Evolutionary conservation across 2,888 invertebrate genomes (phyloP), one percentile per base, ranked within the genome.

Genomic region (Oscheius sp.): DNA sequence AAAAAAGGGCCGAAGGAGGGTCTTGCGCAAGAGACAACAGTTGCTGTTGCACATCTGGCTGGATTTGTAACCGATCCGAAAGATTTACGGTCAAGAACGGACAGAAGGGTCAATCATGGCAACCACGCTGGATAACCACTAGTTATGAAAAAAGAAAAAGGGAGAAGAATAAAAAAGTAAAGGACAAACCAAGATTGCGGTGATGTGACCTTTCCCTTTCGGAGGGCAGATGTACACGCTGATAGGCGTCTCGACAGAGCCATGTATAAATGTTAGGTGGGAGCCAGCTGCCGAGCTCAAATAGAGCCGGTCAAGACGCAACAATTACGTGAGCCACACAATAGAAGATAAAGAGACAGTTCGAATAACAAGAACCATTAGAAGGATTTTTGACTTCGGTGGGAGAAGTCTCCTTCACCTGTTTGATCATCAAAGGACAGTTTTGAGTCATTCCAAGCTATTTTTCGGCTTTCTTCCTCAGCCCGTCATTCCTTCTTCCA

Each of bases 1-100:
- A 22, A 45, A 47, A 26, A 4, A 47, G 47, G 36, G 22, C 30
- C 28, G 24, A 54, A 54, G 28, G 28, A 32, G 20, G 5, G 14
- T 1, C 8, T 54, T 54, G 54, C 54, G 54, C 32, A 54, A 54
- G 26, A 9, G 33, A n/a, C n/a, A 33, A 33, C 54, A 54, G 54
- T 54, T 54, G 54, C 54, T 54, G 54, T 54, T 54, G 54, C 54
- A 22, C 54, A 54, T 54, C 54, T 54, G 54, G 54, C 33, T 17
- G 32, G 17, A 28, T 54, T 54, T 54, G 54, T 54, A 54, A 54
- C 17, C n/a, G 54, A 54, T 54, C 54, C 54, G 9, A 17, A 22
- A 33, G 54, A 54, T 33, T 54, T 54, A 54, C 54, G 54, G 54
- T 54, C 54, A 54, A 54, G 54, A 54, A 36, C 36, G 20, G 54